Evolutionary conservation across 2,113 vertebrate genomes (phyloP).

Genomic region (Dasypus novemcinctus): DNA sequence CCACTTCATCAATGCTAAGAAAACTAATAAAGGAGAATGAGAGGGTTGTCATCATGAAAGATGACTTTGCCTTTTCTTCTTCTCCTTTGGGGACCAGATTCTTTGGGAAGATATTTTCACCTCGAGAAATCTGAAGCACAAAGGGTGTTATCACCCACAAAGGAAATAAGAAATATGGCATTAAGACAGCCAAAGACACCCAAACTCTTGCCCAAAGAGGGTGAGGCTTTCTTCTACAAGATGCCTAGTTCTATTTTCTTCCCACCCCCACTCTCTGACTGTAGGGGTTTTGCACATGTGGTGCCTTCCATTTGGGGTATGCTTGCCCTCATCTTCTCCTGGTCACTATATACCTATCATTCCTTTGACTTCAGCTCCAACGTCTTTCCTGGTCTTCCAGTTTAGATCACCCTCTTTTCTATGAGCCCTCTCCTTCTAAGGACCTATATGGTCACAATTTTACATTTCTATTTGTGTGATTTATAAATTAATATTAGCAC

Average conservation of each 20-base stretch:
- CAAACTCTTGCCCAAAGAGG: background rate
- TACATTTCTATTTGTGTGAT: background rate
- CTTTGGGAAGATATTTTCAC: background rate
- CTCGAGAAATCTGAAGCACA: background rate
- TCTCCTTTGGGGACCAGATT: background rate
- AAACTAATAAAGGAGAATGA: background rate
- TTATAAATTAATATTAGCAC: background rate
- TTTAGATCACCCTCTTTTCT: background rate
- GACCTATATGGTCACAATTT: background rate
- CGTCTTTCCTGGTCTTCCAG: background rate
- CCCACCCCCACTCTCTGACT: background rate
- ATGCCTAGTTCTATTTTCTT: background rate
- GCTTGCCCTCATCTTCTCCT: background rate
- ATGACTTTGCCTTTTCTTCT: background rate
- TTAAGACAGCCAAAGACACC: background rate
- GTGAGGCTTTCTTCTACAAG: background rate
- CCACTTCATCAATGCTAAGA: background rate
- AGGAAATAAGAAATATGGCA: background rate
- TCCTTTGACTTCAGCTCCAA: background rate
- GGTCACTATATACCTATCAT: background rate
- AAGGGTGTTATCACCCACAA: background rate
- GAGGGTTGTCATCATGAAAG: background rate
- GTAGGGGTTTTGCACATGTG: accelerated
- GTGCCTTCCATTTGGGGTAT: background rate
- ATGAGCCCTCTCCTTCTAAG: background rate